Percentiles rank a stretch among this genome's conserved stretches.
Conservation (phyloP, 2,888 invertebrate genomes). For the Amaurobius ferox region DNA sequence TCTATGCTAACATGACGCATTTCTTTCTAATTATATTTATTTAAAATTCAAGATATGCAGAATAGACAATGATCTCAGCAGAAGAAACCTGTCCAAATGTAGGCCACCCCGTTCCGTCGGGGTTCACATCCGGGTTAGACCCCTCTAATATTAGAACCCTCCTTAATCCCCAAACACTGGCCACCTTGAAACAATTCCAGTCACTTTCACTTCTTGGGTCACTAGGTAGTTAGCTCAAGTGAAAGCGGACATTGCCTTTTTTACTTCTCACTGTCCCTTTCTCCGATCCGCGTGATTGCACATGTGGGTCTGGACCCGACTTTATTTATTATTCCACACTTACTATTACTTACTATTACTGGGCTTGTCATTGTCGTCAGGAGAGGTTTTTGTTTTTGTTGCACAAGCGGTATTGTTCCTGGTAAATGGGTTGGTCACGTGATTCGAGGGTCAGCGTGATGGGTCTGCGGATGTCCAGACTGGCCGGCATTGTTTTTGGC, state of each 20-base stretch:
- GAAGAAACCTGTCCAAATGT: background rate
- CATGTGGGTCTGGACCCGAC: slow-evolving; percentile 8
- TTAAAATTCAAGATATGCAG: background rate
- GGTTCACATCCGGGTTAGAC: slow-evolving; percentile 12
- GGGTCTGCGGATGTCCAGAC: background rate
- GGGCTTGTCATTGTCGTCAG: background rate
- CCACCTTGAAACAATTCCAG: slow-evolving; percentile 22
- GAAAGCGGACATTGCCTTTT: slow-evolving; percentile 8
- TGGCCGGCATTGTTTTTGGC: background rate
- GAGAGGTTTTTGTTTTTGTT: slow-evolving; percentile 1
- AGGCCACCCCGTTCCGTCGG: slow-evolving; percentile 4
- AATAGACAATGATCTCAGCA: background rate
- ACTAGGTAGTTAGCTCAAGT: slow-evolving; percentile 17
- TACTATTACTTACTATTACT: slow-evolving; percentile 22
- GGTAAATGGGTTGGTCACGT: background rate
- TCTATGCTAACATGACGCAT: no score
- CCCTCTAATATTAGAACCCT: slow-evolving; percentile 22
- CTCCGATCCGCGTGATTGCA: background rate
- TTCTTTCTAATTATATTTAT: background rate
- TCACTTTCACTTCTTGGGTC: slow-evolving; percentile 23
- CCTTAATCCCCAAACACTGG: background rate
- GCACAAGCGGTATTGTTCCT: slow-evolving; percentile 2
- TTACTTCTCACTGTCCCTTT: background rate
- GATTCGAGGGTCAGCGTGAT: background rate
- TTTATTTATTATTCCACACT: background rate